Evolutionary conservation across 2,797 vertebrate species (phyloP), one percentile per base, ranked within the genome.

Genomic region (Babyrousa celebensis): DNA sequence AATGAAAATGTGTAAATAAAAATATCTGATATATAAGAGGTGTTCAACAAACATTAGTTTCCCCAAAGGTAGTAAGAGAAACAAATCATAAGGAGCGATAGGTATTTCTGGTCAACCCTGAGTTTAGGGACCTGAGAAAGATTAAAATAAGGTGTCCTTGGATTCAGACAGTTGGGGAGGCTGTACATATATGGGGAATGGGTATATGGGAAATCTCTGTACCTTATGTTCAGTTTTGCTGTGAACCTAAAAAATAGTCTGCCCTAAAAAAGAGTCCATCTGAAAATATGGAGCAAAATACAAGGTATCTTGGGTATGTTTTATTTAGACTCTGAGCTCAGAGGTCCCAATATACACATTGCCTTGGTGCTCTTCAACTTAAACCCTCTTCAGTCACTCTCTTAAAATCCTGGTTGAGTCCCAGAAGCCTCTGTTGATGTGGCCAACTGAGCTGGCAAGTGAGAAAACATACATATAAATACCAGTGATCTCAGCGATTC

Each of bases 401-500:
- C 36, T 58, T 82, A 80, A 82, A 77, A 71, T 96, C 43, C 40
- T 91, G 85, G 75, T 95, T 5, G 71, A 43, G 78, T 65, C 88
- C 85, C 96, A 84, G 93, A 87, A 85, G 71, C 83, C 88, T 97
- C 71, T 87, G 90, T 78, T 80, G 75, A 82, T 89, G 21, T 82
- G 75, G 48, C 32, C 58, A 65, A 80, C 52, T 27, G 68, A 71
- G 58, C 62, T 56, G 70, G 29, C 94, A 43, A 95, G 20, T 74
- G 65, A 94, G 95, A 89, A 94, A 67, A 82, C 36, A 74, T 32
- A 67, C 58, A 89, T 88, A 97, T 8, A 97, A 96, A 97, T 95
- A 97, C 89, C 92, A 27, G n/a, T 97, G 98, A 97, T 16, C 92
- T 97, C 95, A 97, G 74, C 12, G 83, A n/a, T 56, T 36, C 85